phyloP scores from a whole-genome alignment of 2,797 vertebrate genomes.

The Leptatherina wallacei region DNA sequence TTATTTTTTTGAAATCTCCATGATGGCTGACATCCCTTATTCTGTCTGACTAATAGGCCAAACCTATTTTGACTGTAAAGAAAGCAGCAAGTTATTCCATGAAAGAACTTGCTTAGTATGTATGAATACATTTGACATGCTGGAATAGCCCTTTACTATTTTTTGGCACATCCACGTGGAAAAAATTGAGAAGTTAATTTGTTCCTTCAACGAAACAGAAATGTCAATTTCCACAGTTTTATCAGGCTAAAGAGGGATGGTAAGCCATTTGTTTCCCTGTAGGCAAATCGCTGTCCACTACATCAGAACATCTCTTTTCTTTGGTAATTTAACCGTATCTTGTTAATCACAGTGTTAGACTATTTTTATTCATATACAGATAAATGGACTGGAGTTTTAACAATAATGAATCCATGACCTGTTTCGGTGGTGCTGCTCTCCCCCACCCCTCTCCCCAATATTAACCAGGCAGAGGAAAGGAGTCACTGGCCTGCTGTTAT shows the following conservation, averaged over 20 bases:
- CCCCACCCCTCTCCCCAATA: not conserved
- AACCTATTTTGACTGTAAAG: not conserved
- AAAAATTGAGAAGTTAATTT: not conserved
- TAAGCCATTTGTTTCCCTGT: not conserved
- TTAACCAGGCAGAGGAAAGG: conserved; percentile 41
- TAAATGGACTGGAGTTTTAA: not conserved
- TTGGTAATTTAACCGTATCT: not conserved
- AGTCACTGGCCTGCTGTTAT: conserved; percentile 72
- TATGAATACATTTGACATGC: not conserved
- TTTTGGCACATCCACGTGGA: not conserved
- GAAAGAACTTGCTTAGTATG: no score
- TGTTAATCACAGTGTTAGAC: not conserved
- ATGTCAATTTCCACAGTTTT: not conserved
- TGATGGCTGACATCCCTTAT: not conserved
- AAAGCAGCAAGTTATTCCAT: not conserved
- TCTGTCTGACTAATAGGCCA: not conserved
- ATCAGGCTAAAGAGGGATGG: not conserved
- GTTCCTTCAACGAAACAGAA: not conserved
- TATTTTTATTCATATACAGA: not conserved
- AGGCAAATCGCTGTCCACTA: not conserved
- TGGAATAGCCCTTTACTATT: not conserved
- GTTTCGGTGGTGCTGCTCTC: conserved; percentile 42
- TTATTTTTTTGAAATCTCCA: not conserved
- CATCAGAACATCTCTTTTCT: not conserved
- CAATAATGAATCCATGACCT: conserved; percentile 38